Conservation (phyloP, 2,888 invertebrate species). For the Balanococcus diminutus region DNA sequence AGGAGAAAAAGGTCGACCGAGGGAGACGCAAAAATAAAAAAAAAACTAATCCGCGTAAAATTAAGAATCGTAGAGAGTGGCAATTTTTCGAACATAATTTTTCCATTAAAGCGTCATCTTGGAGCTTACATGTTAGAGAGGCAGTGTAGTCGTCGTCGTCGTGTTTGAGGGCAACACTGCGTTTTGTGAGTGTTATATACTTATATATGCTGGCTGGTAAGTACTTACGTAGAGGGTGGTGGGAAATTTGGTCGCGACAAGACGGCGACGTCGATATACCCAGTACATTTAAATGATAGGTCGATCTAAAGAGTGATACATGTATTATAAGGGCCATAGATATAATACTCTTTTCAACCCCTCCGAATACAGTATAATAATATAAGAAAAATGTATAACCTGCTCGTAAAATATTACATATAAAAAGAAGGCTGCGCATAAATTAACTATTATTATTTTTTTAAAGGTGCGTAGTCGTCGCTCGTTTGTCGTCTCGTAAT, state of each 20-base stretch:
- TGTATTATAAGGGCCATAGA: not conserved
- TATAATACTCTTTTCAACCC: not conserved
- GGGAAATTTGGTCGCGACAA: not conserved
- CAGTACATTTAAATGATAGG: conserved; percentile 6
- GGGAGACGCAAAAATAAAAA: not conserved
- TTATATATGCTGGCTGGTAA: not conserved
- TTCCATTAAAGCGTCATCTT: not conserved
- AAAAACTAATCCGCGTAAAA: conserved; percentile 12
- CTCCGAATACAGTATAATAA: not conserved
- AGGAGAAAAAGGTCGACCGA: not conserved
- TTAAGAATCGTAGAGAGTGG: not conserved
- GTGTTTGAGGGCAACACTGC: not conserved
- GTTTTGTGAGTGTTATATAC: not conserved
- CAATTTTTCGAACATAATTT: conserved; percentile 22
- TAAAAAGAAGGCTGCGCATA: not conserved
- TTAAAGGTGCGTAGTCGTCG: not conserved
- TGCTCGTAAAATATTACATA: not conserved
- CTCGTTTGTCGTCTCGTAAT: not conserved
- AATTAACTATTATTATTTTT: not conserved
- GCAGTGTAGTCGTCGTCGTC: not conserved
- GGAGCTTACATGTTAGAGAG: not conserved
- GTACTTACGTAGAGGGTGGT: too few relatives aligned
- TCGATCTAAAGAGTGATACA: not conserved
- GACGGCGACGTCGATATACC: not conserved
- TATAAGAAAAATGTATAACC: not conserved